phyloP scores from a whole-genome alignment of 2,888 invertebrate genomes.

The Phyllotreta cruciferae region DNA sequence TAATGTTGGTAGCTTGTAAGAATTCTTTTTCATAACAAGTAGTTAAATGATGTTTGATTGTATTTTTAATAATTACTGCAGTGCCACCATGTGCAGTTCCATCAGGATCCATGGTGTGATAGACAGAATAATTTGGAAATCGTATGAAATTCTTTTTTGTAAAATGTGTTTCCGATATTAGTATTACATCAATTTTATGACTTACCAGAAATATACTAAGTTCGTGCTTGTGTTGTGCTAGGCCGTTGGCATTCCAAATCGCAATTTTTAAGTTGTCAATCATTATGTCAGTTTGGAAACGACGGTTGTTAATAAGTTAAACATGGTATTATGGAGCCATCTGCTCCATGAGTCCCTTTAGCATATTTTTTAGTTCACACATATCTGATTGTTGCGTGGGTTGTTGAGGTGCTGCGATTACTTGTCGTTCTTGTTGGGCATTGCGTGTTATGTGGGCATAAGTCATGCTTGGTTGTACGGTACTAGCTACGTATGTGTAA shows the following conservation, averaged over 20 bases:
- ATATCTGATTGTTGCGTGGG: too few species aligned
- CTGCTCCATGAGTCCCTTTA: not conserved
- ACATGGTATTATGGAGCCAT: constrained; percentile 12
- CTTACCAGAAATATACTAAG: not conserved
- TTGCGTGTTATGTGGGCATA: too few species aligned
- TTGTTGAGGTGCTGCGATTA: too few species aligned
- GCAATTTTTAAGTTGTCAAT: not conserved
- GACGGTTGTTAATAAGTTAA: constrained; percentile 2
- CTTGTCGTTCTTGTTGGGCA: too few species aligned
- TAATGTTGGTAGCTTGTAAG: too few species aligned
- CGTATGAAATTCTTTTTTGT: not conserved
- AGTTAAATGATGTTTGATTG: not conserved
- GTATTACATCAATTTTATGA: not conserved
- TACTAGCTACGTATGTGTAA: too few species aligned
- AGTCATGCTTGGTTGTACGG: too few species aligned
- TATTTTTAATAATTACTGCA: not conserved
- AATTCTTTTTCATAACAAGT: too few species aligned
- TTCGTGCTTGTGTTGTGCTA: constrained; percentile 1
- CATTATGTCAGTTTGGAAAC: not conserved
- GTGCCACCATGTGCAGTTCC: constrained; percentile 13
- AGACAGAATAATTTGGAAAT: constrained; percentile 6
- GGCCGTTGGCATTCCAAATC: constrained; percentile 5
- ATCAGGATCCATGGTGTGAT: constrained; percentile 8
- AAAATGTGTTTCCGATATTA: constrained; percentile 10
- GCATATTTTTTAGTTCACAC: not conserved